phyloP scores from a whole-genome alignment of 2,888 invertebrate species.

The Allolobophora icterica region DNA sequence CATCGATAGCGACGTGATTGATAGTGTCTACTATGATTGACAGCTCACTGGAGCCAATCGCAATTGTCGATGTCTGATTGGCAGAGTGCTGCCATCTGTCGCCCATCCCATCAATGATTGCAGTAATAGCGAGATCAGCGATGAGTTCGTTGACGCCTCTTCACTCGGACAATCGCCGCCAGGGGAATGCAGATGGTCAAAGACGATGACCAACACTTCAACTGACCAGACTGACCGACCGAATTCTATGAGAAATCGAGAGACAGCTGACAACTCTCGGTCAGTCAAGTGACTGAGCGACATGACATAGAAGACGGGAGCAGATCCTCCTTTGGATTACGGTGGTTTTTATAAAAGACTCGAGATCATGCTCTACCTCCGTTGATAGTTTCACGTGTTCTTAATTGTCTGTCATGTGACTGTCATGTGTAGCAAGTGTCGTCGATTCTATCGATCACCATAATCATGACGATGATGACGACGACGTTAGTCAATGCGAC shows the following conservation, averaged over 20 bases:
- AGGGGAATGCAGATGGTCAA: too few species aligned
- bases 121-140: background rate
- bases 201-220: background rate
- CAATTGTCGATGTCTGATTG: background rate
- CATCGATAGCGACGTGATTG: background rate
- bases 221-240: background rate
- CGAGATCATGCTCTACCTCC: background rate
- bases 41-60: background rate
- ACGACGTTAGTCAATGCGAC: background rate
- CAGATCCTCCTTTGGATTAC: background rate
- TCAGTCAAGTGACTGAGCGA: background rate
- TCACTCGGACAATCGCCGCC: background rate
- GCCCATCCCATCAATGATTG: background rate
- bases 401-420: background rate
- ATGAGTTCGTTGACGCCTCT: background rate
- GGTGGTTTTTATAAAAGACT: background rate
- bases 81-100: background rate
- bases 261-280: background rate
- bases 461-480: background rate
- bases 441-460: background rate
- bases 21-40: slow-evolving; percentile 13
- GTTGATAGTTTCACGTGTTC: background rate
- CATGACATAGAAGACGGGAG: background rate
- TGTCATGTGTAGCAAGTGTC: background rate
- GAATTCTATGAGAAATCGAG: too few species aligned